Percentiles rank a stretch among this genome's conserved stretches.
These are phyloP conservation scores for Oreochromis niloticus DNA, from an alignment of 2,113 vertebrate genomes.

Conservation along the genomic window DNA sequence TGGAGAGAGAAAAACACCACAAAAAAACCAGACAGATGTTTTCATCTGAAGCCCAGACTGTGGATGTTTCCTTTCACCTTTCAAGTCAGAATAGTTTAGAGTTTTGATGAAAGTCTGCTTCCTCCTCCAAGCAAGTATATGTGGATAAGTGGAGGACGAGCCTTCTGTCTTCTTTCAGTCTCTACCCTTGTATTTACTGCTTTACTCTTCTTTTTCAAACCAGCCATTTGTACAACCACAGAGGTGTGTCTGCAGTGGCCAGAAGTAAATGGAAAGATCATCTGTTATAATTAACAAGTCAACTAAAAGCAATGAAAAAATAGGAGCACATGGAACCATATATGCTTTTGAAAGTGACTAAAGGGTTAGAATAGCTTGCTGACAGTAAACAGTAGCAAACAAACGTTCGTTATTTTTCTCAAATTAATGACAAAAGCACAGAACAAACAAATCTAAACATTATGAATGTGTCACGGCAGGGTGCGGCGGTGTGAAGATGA, in stretches of 20 bases:
- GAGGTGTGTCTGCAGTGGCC: neutral
- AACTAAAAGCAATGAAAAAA: neutral
- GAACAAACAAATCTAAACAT: fast-evolving
- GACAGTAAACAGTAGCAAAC: neutral
- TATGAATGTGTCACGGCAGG: neutral
- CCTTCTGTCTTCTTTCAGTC: neutral
- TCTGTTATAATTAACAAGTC: neutral
- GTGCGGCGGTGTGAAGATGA: neutral
- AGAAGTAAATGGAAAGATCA: neutral
- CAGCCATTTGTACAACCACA: neutral
- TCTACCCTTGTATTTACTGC: neutral
- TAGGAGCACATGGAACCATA: neutral
- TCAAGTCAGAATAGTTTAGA: neutral
- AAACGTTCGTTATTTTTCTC: neutral
- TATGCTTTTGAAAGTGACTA: neutral
- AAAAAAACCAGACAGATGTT: neutral
- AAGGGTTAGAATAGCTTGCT: neutral
- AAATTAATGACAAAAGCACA: neutral
- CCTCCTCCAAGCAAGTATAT: neutral
- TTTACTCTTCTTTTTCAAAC: neutral
- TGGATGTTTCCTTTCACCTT: neutral
- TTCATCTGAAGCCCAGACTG: neutral
- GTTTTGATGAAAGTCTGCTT: neutral
- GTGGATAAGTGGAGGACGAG: neutral
- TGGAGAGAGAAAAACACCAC: neutral